Conservation (phyloP, 2,797 vertebrate species). For the Gambelia wislizenii region DNA sequence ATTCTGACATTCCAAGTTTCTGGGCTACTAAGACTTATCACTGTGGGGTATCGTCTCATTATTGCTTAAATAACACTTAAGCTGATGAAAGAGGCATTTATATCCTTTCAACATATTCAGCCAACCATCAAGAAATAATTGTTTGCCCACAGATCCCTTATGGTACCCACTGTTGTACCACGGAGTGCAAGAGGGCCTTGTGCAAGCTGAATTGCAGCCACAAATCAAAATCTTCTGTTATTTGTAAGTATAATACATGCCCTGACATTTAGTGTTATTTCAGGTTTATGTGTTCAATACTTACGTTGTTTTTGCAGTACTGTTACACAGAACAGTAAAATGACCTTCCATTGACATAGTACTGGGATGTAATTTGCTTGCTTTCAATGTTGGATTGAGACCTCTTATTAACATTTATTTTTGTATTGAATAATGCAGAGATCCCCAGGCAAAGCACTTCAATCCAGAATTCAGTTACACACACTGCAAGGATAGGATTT, state of each 20-base stretch:
- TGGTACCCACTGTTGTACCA: conserved; percentile 13
- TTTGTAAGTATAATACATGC: neutral
- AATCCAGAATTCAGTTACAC: conserved; percentile 17
- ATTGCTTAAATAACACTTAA: conserved; percentile 52
- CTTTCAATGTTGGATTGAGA: conserved; percentile 37
- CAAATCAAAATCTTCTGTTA: conserved; percentile 40
- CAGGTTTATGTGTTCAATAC: conserved; percentile 40
- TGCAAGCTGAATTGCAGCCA: neutral
- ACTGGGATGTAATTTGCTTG: conserved; percentile 43
- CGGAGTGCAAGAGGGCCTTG: neutral
- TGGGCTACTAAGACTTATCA: conserved; percentile 47
- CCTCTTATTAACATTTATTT: conserved; percentile 28
- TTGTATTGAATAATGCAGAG: conserved; percentile 39
- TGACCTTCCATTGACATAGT: conserved; percentile 25
- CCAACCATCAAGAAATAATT: conserved; percentile 55
- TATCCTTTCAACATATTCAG: conserved; percentile 50
- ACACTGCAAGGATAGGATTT: neutral
- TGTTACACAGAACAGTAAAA: conserved; percentile 36
- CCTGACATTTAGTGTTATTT: conserved; percentile 35
- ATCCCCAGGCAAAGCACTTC: conserved; percentile 35
- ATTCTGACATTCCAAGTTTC: conserved; percentile 39
- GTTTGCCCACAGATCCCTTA: conserved; percentile 41
- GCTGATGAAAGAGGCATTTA: conserved; percentile 51
- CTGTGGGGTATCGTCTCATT: conserved; percentile 47
- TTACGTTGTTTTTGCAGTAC: neutral